Base-by-base conservation (phyloP, 2,888 invertebrate species). In the Laothoe populi region DNA sequence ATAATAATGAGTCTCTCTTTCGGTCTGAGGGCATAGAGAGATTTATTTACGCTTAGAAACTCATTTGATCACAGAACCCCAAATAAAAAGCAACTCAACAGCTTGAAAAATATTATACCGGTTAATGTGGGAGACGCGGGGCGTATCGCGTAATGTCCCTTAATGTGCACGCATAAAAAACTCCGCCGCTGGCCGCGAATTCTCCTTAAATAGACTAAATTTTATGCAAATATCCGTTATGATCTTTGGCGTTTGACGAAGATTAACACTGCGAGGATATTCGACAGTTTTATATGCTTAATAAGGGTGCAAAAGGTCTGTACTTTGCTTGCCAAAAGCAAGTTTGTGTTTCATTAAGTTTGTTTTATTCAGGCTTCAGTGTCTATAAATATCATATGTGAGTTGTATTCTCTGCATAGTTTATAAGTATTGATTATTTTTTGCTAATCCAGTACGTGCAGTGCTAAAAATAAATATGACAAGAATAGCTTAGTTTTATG, bases 11-110 rank as follows among this genome's bases (percentile, higher is more conserved):
- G 74, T 76, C 70, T 70, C 73, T 68, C 69, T 70, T 69, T 72
- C 76, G 63, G 71, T 70, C 70, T 66, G 73, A 66, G 74, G 75
- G 71, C 75, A 79, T 73, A 76, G 77, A 80, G 79, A 84, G 83
- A 86, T 89, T 88, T 88, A 88, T 88, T 84, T 79, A 79, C 86
- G 84, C 83, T 90, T 86, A 89, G 87, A 86, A 88, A 83, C 89
- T 88, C 89, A 87, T 90, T 89, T 88, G 83, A 83, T 73, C 77
- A 70, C 75, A 71, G 69, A 75, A 78, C 74, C 75, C 78, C 72
- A 84, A 88, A 89, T 87, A 88, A 88, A 88, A 87, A 86, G 80
- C 82, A 82, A 82, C 82, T 81, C 82, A 86, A 87, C 87, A 87
- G 87, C 86, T 84, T 86, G 85, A 87, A 88, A 88, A 86, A 89